phyloP scores from a whole-genome alignment of 2,888 invertebrate species.

The Malacosoma neustria region DNA sequence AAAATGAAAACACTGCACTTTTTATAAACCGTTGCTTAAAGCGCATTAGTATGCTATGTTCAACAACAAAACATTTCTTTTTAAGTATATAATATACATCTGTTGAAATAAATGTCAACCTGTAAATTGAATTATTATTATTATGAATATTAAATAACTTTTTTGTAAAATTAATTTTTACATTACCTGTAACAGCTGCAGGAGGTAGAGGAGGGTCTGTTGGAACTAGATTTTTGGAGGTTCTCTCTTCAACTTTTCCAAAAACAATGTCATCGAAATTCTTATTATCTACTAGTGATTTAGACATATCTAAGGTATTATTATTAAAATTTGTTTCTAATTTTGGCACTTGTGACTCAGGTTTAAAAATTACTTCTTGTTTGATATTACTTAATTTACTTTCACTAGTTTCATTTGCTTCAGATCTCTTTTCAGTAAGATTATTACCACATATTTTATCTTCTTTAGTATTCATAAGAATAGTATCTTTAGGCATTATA shows the following conservation, averaged over 20 bases:
- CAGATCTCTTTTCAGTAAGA: not conserved
- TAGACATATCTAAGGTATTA: not conserved
- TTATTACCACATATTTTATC: not conserved
- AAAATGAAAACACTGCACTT: too few species aligned
- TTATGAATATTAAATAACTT: too few species aligned
- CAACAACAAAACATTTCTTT: too few species aligned
- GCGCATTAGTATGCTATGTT: too few species aligned
- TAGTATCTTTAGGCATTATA: too few species aligned
- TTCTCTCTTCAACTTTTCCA: conserved; percentile 4
- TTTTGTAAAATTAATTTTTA: too few species aligned
- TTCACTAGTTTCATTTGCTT: conserved; percentile 3
- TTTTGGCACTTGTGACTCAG: not conserved
- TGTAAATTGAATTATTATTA: too few species aligned
- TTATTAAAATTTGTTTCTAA: not conserved
- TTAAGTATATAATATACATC: too few species aligned
- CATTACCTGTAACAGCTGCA: too few species aligned
- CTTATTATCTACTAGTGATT: not conserved
- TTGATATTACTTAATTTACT: not conserved
- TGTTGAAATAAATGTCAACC: too few species aligned
- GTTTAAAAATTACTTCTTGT: conserved; percentile 1
- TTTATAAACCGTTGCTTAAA: too few species aligned
- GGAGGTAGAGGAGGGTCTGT: too few species aligned
- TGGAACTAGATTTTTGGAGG: not conserved
- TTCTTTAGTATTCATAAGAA: not conserved
- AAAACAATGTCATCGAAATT: conserved; percentile 10